Evolutionary conservation across 92 coral and sea anemone genomes (phyloP).

Genomic region (Isaurus tuberculatus): DNA sequence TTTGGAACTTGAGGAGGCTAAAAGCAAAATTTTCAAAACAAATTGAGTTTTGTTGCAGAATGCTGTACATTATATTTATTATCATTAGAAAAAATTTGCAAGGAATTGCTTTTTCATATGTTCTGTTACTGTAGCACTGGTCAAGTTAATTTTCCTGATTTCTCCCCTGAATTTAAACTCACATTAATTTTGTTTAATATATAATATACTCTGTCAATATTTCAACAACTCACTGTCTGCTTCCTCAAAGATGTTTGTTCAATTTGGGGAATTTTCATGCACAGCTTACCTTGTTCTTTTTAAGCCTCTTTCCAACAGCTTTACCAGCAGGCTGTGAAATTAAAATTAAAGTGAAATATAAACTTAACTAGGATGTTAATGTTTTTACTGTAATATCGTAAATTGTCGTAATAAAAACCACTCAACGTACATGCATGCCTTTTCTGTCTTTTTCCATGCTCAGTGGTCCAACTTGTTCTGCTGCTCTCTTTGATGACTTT

Average conservation of each 20-base stretch:
- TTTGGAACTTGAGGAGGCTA: slow-evolving; percentile 89
- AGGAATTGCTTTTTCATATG: too few relatives aligned
- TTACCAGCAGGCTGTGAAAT: slow-evolving; percentile 26
- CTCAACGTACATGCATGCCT: slow-evolving; percentile 35
- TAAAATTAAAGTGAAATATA: background rate
- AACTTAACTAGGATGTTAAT: background rate
- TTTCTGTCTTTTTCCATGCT: slow-evolving; percentile 56
- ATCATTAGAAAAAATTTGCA: too few relatives aligned
- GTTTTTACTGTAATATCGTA: background rate
- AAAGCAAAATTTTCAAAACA: background rate
- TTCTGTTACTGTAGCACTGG: too few relatives aligned
- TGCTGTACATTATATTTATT: too few relatives aligned
- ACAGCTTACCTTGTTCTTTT: slow-evolving; percentile 36
- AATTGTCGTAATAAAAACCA: background rate
- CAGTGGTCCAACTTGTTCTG: slow-evolving; percentile 60
- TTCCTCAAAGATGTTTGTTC: too few relatives aligned
- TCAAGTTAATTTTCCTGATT: background rate
- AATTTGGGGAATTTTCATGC: too few relatives aligned
- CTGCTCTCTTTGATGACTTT: slow-evolving; percentile 80
- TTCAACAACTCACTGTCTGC: too few relatives aligned
- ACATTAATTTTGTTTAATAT: too few relatives aligned
- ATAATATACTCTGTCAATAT: too few relatives aligned
- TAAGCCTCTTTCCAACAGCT: slow-evolving; percentile 45
- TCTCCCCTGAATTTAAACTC: too few relatives aligned
- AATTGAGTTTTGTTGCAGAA: background rate